These are phyloP conservation scores for Mus caroli DNA, from an alignment of 2,797 vertebrate species.

Conservation along the genomic window DNA sequence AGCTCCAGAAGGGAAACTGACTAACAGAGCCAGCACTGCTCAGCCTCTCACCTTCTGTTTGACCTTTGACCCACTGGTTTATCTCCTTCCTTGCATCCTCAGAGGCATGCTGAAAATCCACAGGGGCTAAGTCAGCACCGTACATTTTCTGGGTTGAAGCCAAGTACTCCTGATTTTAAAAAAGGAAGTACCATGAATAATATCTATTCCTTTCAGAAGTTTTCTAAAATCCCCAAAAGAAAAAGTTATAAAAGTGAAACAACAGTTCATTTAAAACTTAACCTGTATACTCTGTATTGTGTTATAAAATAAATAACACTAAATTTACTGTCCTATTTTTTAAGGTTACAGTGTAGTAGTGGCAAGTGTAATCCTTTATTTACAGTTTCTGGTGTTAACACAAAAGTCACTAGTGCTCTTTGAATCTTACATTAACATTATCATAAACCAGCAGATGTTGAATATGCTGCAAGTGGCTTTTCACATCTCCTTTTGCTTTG, in stretches of 20 bases:
- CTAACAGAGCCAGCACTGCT: not conserved
- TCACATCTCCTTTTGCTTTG: not conserved
- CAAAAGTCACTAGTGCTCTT: not conserved
- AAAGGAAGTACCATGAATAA: not conserved
- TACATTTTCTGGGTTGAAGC: constrained; percentile 91
- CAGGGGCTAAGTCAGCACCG: constrained; percentile 91
- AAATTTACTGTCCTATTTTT: not conserved
- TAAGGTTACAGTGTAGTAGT: not conserved
- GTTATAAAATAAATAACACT: not conserved
- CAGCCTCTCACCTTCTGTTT: constrained; percentile 92
- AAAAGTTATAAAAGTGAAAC: not conserved
- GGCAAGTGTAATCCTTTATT: not conserved
- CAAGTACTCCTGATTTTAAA: constrained; percentile 91
- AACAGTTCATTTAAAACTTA: not conserved
- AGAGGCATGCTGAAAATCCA: constrained; percentile 92
- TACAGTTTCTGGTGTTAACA: not conserved
- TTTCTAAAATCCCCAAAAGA: constrained; percentile 18
- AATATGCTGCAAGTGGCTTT: not conserved
- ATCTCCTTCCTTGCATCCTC: constrained; percentile 91
- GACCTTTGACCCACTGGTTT: constrained; percentile 95
- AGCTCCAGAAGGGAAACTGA: not conserved
- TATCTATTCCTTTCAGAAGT: not conserved
- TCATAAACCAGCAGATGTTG: not conserved
- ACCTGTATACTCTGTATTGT: not conserved
- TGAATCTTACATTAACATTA: not conserved